Conservation (phyloP, 2,113 vertebrate species). For the Chinchilla lanigera region DNA sequence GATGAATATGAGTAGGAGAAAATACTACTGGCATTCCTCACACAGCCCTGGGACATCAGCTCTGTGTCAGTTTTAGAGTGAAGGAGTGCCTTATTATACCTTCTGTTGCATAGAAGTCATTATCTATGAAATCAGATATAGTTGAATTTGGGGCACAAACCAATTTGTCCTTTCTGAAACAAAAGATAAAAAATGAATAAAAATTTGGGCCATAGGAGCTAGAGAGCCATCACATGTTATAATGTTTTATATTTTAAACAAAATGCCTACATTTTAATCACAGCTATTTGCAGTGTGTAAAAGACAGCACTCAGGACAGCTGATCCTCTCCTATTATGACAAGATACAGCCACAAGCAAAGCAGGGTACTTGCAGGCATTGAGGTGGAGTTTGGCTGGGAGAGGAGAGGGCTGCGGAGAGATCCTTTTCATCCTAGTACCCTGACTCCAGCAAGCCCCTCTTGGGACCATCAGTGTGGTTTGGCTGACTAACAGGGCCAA, state of each 20-base stretch:
- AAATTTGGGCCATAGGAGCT: background rate
- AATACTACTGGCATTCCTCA: background rate
- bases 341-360: conserved; percentile 44
- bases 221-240: background rate
- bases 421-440: background rate
- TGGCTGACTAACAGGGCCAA: conserved; percentile 69
- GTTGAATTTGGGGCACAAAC: background rate
- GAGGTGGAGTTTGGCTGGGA: background rate
- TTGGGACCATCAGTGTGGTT: conserved; percentile 10
- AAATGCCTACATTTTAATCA: conserved; percentile 51
- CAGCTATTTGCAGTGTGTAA: conserved; percentile 60
- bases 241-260: conserved; percentile 61
- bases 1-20: background rate
- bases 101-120: background rate
- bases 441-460: background rate
- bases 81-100: background rate
- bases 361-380: conserved; percentile 15
- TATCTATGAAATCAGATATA: conserved; percentile 21
- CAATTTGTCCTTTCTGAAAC: conserved; percentile 12
- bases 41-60: background rate
- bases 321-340: background rate
- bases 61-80: background rate
- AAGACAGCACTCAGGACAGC: conserved; percentile 6
- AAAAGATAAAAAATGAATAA: conserved; percentile 29
- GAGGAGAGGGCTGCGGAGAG: background rate